Base-by-base conservation (phyloP, 2,113 vertebrate genomes). In the Gila orcuttii region DNA sequence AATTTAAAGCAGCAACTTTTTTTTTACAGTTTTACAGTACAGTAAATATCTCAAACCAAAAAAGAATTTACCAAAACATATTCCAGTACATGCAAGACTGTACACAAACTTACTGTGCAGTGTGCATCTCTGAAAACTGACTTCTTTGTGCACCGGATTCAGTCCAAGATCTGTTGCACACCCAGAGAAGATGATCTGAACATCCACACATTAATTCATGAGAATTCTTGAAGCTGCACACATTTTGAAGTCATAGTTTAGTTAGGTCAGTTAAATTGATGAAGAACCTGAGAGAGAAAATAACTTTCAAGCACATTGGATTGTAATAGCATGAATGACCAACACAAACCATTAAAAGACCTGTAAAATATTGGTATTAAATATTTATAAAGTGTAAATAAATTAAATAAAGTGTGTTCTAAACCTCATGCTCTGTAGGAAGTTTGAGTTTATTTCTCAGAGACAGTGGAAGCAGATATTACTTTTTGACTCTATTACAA, bases 401-500 rank as follows among this genome's bases (percentile, higher is more conserved):
- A 28, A 28, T 28, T 28, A 28, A 28, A 28, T 28, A 28, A 28
- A 28, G 28, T 28, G 39, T 31, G 25, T 77, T 55, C 19, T 47
- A 66, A 62, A 68, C 15, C 62, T 68, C 42, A 50, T 52, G 62
- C 25, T 21, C 19, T 31, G 79, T 82, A 50, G 17, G 4, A 82
- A 57, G 66, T 71, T 55, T 82, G 47, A 71, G 19, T 73, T 59
- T 82, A 68, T 73, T 85, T 82, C 52, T 4, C 17, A 5, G 28
- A 77, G 52, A 82, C 36, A 33, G 4, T 21, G 45, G 52, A 75
- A 68, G 69, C 36, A 42, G 71, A 74, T 36, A 59, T 66, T 73
- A 68, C 59, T 60, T 80, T 83, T 71, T 79, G 50, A 83, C 71
- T 85, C 68, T 25, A 74, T 88, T 87, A 86, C 36, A 91, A 92